Percentiles rank a stretch among this genome's conserved stretches.
phyloP scores from a whole-genome alignment of 1,140 invertebrate species.

The Micrasema longulum region DNA sequence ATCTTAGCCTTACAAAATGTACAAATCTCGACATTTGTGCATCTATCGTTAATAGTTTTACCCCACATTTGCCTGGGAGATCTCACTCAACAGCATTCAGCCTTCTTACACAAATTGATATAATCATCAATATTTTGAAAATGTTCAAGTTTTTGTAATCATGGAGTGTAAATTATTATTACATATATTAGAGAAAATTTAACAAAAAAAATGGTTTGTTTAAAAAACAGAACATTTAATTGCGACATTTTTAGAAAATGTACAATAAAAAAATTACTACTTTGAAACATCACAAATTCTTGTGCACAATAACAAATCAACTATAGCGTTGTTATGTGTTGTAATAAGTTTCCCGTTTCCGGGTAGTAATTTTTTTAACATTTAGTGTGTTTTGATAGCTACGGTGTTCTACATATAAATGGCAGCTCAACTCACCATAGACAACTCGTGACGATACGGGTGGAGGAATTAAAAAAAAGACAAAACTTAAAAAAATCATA shows the following conservation, averaged over 20 bases:
- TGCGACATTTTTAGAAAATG: no score
- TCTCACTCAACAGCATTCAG: neutral
- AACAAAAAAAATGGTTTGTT: neutral
- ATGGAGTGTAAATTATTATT: neutral
- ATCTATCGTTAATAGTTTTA: no score
- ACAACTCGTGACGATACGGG: no score
- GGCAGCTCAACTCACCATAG: constrained; percentile 3
- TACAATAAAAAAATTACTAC: neutral
- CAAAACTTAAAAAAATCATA: no score
- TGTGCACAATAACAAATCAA: no score
- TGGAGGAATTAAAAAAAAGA: no score
- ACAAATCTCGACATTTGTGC: no score
- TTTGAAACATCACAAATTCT: neutral
- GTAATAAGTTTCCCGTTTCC: neutral
- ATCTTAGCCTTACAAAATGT: no score
- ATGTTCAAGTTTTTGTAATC: neutral
- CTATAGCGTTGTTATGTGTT: no score
- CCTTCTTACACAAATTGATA: neutral
- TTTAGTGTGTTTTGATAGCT: no score
- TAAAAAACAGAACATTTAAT: neutral
- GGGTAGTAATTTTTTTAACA: neutral
- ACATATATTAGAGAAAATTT: neutral
- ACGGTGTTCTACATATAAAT: no score
- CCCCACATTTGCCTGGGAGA: no score
- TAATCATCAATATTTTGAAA: neutral